phyloP scores from a whole-genome alignment of 2,113 vertebrate species.

The Piaya cayana region DNA sequence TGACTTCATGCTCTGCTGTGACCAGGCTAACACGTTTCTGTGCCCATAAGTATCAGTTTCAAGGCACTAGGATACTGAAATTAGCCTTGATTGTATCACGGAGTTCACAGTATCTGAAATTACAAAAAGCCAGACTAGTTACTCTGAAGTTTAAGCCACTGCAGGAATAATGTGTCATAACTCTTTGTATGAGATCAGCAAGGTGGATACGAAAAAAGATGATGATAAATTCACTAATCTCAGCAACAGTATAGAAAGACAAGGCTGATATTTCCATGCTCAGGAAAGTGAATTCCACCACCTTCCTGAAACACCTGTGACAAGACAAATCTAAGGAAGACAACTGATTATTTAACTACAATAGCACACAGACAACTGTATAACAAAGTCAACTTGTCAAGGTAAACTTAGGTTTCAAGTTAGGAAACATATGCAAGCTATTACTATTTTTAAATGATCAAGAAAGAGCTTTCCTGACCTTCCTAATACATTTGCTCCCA shows the following conservation, averaged over 20 bases:
- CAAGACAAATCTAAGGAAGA: background rate
- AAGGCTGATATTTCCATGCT: background rate
- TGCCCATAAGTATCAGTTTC: slow-evolving; percentile 32
- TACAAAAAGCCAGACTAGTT: background rate
- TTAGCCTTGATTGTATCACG: slow-evolving; percentile 18
- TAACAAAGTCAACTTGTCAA: background rate
- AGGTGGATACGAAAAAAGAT: background rate
- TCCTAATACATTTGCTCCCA: background rate
- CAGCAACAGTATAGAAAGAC: background rate
- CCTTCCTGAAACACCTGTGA: background rate
- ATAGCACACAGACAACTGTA: background rate
- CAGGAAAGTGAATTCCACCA: background rate
- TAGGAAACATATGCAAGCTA: background rate
- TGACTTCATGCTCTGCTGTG: slow-evolving; percentile 27
- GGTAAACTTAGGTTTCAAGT: background rate
- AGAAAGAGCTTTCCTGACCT: background rate
- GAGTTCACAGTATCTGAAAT: background rate
- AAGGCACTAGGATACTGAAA: background rate
- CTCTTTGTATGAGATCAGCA: background rate
- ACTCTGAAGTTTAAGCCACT: background rate
- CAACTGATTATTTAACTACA: background rate
- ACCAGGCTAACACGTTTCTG: slow-evolving; percentile 27
- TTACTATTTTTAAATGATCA: background rate
- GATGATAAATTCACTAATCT: background rate
- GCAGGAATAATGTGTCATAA: background rate